Evolutionary conservation across 2,888 invertebrate genomes (phyloP), one percentile per base, ranked within the genome.

Genomic region (Drosophila setosimentum): DNA sequence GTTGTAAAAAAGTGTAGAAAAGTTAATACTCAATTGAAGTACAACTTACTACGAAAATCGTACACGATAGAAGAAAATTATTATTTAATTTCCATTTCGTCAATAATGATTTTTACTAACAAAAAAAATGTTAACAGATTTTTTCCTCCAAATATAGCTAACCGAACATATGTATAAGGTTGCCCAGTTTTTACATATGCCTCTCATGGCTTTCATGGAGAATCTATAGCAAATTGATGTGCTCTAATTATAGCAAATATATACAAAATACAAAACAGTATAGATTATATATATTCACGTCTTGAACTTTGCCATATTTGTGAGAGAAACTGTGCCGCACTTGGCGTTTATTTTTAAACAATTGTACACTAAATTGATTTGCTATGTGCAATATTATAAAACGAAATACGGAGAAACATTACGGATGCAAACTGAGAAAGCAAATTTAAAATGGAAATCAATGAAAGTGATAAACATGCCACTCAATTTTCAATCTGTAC

Each of bases 231-330:
- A 63, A 74, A 71, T 69, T 35, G 51, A 62, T 32, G 51, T 51
- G 74, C 64, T 83, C 81, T 65, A 74, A 68, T 78, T 82, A 67
- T 64, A 69, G 71, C 71, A 51, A 67, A 55, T 49, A 64, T 48
- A 37, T 6, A n/a, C 18, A 32, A 48, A 27, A 10, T 29, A 50
- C 18, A 18, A 49, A 24, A 45, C 45, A 24, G 45, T 21, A 30
- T 29, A 40, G 1, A 64, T 66, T 54, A 32, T 32, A 55, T 35
- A 30, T 35, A 60, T 29, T 16, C 18, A 68, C 29, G 27, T 59
- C 50, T 64, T 59, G 61, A 70, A 67, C 60, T 78, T 71, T 61
- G 48, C 35, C 68, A 59, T 29, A 59, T 53, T 35, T 74, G n/a
- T 7, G 27, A 10, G 33, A 21, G 32, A 51, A 54, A 54, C 59